Percentiles rank a stretch among this genome's conserved stretches.
Evolutionary conservation across 2,888 invertebrate genomes (phyloP).

Genomic region (Hanleya hanleyi): DNA sequence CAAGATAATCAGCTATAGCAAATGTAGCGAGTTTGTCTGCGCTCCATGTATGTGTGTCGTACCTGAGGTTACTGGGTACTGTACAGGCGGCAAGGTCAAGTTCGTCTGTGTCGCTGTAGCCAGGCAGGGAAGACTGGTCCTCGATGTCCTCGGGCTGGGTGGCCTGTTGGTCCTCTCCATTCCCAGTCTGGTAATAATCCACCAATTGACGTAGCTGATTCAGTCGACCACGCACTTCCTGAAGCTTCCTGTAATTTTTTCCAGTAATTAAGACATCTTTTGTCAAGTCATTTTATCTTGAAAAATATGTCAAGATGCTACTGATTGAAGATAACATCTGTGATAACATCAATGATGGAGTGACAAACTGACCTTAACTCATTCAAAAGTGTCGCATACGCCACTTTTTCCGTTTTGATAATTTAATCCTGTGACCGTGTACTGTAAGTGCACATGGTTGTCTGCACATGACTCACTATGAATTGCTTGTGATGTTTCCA

Average conservation of each 20-base stretch:
- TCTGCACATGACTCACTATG: no score
- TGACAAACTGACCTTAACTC: no score
- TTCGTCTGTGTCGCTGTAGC: conserved; percentile 46
- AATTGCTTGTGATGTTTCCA: no score
- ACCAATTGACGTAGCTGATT: conserved; percentile 66
- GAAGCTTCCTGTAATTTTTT: conserved; percentile 53
- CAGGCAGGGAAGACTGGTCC: conserved; percentile 39
- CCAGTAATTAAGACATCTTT: background rate
- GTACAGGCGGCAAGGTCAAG: conserved; percentile 12
- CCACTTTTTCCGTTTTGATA: no score
- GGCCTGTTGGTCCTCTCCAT: background rate
- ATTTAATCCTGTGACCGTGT: no score
- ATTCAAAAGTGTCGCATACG: no score
- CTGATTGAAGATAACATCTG: background rate
- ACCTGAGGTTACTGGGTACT: conserved; percentile 10
- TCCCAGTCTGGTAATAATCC: conserved; percentile 63
- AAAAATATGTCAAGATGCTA: background rate
- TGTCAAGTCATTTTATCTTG: no score
- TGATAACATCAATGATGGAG: no score
- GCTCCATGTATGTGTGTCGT: no score
- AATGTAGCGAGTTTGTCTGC: no score
- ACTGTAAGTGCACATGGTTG: no score
- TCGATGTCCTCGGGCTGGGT: background rate
- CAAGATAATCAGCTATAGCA: no score
- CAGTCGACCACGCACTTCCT: conserved; percentile 66